Base-by-base conservation (phyloP, 2,888 invertebrate genomes). In the Leptopilina syphax region DNA sequence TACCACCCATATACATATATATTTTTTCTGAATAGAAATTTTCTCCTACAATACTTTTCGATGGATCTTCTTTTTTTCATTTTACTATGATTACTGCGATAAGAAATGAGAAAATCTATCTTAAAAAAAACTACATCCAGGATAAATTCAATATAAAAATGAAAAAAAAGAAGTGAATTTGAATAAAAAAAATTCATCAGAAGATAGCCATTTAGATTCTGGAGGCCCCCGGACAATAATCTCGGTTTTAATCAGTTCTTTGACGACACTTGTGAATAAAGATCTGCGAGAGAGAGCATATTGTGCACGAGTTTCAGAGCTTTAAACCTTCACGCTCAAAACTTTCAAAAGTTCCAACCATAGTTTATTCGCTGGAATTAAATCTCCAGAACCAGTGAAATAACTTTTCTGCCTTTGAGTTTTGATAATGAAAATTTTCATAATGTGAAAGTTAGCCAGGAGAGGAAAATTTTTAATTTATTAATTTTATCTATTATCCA, bases 211-310 rank as follows among this genome's bases (percentile, higher is more conserved):
- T 9, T 67, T 47, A 67, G 44, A 44, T 44, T 10, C 67, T 44
- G 67, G 9, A 63, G 41, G 67, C 67, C 44, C 1, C 34, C 34
- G 34, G n/a, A 67, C 18, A 34, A 44, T 67, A 67, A 67, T 44
- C 44, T n/a, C n/a, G 67, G 67, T 18, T 67, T 67, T 67, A 67
- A 67, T 67, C 44, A 67, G 44, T 67, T n/a, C 44, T 67, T 63
- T 63, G 18, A 41, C 44, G 67, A 67, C 44, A 67, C 67, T 67
- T 67, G 67, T 44, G 47, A 66, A 41, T 66, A 44, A 13, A 66
- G n/a, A 10, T 24, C 24, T 7, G 8, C 18, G 24, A 18, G 34
- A 18, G 34, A 34, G 63, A 24, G 24, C 24, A 63, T 18, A 63
- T 63, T 63, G 67, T 67, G 67, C 18, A 44, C 7, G 44, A 67